Percentiles rank a stretch among this genome's conserved stretches.
These are phyloP conservation scores for Nineta flava DNA, from an alignment of 2,888 invertebrate genomes.

Conservation along the genomic window DNA sequence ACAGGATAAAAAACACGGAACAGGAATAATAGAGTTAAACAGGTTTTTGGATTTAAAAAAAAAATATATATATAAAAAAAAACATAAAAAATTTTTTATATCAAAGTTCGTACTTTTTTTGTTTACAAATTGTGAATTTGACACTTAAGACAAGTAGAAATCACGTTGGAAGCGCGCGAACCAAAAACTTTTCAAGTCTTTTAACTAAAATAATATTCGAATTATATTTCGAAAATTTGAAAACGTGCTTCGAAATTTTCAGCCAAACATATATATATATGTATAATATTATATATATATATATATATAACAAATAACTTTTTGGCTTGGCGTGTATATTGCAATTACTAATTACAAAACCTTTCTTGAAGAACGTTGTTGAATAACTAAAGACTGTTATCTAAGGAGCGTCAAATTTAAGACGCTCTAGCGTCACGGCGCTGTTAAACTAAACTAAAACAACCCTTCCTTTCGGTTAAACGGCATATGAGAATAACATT, in stretches of 20 bases:
- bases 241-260: too few species aligned
- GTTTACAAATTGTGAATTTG: background rate
- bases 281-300: too few species aligned
- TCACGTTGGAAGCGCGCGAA: background rate
- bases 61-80: too few species aligned
- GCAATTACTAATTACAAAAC: background rate
- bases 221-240: background rate
- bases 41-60: too few species aligned
- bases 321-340: too few species aligned
- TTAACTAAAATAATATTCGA: background rate
- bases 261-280: too few species aligned
- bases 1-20: too few species aligned
- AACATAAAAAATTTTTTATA: too few species aligned
- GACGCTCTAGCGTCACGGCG: constrained; percentile 5
- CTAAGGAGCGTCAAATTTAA: constrained; percentile 7
- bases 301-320: too few species aligned
- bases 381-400: constrained; percentile 5
- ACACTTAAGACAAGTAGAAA: background rate
- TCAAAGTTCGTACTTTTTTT: too few species aligned
- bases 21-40: too few species aligned
- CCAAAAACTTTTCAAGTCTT: background rate
- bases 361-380: constrained; percentile 2
- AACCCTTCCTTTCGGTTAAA: background rate
- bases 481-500: background rate
- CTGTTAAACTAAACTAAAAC: constrained; percentile 2